Base-by-base conservation (phyloP, 1,140 invertebrate species). In the Delia radicum region DNA sequence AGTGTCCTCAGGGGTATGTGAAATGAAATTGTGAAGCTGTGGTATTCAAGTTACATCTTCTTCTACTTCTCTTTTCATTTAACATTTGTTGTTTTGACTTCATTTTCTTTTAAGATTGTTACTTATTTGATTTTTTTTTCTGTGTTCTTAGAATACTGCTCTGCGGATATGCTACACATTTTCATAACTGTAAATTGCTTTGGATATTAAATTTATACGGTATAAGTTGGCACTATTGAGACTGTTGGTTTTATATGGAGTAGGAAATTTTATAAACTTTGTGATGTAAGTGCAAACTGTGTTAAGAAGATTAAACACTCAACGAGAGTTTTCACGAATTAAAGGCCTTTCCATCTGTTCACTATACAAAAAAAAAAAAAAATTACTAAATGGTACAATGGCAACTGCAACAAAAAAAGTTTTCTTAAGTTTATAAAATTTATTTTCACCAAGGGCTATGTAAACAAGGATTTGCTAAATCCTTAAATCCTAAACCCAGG, bases 151-250 rank as follows among this genome's bases (percentile, higher is more conserved):
- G 78, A 78, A 79, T 84, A 81, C 81, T 78, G 77, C 81, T 84
- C 80, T 84, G 80, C 81, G 82, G 81, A 81, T 84, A 82, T 83
- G 80, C 84, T 81, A 81, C 55, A 62, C 61, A 82, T 84, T 84
- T 84, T 84, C 82, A 84, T 84, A 84, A 84, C 82, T 84, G 82
- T 84, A 84, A 84, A 84, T 84, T 84, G 82, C 82, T 84, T 84
- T 80, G 80, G 81, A 84, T 84, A 84, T 84, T 84, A 84, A 84
- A 83, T 67, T 67, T 67, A 29, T 28, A 15, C 10, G 31, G 28
- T 31, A 21, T 55, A 28, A 31, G 31, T 29, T n/a, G 3, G 15
- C 27, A 3, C n/a, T 15, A 31, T 29, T 3, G 28, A 7, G n/a
- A 55, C n/a, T 24, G 33, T 7, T 37, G 33, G 33, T 1, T 37